phyloP scores from a whole-genome alignment of 2,888 invertebrate species.

The Gari tellinella region DNA sequence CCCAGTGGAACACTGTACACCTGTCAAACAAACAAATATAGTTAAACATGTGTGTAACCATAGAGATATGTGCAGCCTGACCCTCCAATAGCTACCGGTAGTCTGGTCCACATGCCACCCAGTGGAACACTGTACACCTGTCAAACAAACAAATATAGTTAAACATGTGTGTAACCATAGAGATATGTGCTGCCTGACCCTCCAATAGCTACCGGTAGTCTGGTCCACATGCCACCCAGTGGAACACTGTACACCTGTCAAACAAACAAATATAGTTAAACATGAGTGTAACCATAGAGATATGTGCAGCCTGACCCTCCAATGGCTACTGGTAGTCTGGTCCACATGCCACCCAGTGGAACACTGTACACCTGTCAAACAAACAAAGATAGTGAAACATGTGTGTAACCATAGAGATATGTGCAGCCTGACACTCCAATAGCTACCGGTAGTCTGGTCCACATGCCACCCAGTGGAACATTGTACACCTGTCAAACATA shows the following conservation, averaged over 20 bases:
- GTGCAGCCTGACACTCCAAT: conserved; percentile 98
- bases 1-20: conserved; percentile 90
- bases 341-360: conserved; percentile 95
- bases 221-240: conserved; percentile 95
- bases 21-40: conserved; percentile 78
- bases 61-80: conserved; percentile 98
- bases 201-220: conserved; percentile 94
- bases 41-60: conserved; percentile 91
- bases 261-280: conserved; percentile 12
- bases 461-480: conserved; percentile 94
- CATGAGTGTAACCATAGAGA: conserved; percentile 96
- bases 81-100: conserved; percentile 95
- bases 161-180: conserved; percentile 92
- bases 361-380: conserved; percentile 87
- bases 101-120: conserved; percentile 96
- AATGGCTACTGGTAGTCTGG: conserved; percentile 93
- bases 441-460: conserved; percentile 92
- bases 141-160: conserved; percentile 29
- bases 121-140: conserved; percentile 89
- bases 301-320: conserved; percentile 98
- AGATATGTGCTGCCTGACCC: conserved; percentile 98
- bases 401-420: conserved; percentile 98
- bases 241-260: conserved; percentile 88
- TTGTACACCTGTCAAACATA: conserved; percentile 87
- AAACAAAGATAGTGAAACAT: conserved; percentile 3